These are phyloP conservation scores for Epinotia ramella DNA, from an alignment of 2,888 invertebrate genomes.

Conservation along the genomic window DNA sequence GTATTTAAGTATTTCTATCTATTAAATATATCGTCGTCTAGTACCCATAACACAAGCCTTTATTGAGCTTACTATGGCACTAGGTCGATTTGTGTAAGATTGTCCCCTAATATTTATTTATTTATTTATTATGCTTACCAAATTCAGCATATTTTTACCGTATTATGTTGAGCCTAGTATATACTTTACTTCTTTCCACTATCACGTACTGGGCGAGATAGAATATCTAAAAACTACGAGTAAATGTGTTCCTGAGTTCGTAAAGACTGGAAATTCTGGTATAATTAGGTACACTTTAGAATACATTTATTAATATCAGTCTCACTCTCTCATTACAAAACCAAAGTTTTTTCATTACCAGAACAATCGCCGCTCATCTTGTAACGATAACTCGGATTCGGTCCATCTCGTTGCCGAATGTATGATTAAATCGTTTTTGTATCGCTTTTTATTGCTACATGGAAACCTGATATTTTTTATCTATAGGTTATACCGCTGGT, in stretches of 20 bases:
- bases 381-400: constrained; percentile 54
- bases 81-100: too few relatives aligned
- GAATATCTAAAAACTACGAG: not conserved
- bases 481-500: constrained; percentile 24
- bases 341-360: constrained; percentile 43
- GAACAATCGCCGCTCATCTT: constrained; percentile 55
- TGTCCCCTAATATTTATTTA: too few relatives aligned
- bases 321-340: not conserved
- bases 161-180: not conserved
- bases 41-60: too few relatives aligned
- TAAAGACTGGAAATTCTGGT: not conserved
- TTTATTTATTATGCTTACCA: too few relatives aligned
- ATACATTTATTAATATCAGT: not conserved
- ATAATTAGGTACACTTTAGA: not conserved
- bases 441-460: constrained; percentile 47
- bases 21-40: too few relatives aligned
- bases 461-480: constrained; percentile 36
- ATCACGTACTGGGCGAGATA: not conserved
- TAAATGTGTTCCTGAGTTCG: not conserved
- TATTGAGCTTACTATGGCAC: too few relatives aligned
- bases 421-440: constrained; percentile 75
- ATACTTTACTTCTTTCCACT: not conserved
- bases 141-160: not conserved
- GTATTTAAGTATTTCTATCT: too few relatives aligned
- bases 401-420: constrained; percentile 53